Percentiles rank a stretch among this genome's conserved stretches.
These are phyloP conservation scores for Arnoldichthys spilopterus DNA, from an alignment of 2,797 vertebrate species.

Conservation along the genomic window DNA sequence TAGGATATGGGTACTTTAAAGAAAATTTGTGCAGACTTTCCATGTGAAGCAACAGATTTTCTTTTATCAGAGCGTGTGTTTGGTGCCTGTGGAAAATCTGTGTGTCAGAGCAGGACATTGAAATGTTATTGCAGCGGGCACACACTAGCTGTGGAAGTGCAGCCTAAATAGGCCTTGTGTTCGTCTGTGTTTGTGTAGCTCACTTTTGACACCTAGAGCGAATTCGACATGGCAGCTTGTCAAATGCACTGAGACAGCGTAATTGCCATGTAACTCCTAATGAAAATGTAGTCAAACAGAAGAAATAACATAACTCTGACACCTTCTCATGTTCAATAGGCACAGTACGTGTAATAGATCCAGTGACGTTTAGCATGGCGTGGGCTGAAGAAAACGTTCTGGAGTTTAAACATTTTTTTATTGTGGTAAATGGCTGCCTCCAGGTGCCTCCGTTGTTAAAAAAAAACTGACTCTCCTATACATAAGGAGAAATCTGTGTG, in stretches of 20 bases:
- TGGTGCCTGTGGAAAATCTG: conserved; percentile 22
- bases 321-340: conserved; percentile 52
- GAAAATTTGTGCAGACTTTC: conserved; percentile 16
- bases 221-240: conserved; percentile 61
- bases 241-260: conserved; percentile 59
- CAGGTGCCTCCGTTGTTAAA: background rate
- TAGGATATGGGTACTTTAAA: conserved; percentile 1
- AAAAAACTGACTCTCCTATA: background rate
- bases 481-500: background rate
- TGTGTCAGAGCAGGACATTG: conserved; percentile 32
- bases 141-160: conserved; percentile 33
- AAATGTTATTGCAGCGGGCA: conserved; percentile 52
- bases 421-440: background rate
- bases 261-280: conserved; percentile 64
- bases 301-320: conserved; percentile 60
- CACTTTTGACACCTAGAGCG: conserved; percentile 51
- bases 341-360: conserved; percentile 18
- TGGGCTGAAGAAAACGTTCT: conserved; percentile 7
- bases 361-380: conserved; percentile 4
- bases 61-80: conserved; percentile 32
- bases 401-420: background rate
- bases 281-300: conserved; percentile 59
- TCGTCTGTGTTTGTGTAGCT: conserved; percentile 55
- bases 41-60: conserved; percentile 22
- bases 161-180: conserved; percentile 53